phyloP scores from a whole-genome alignment of 2,888 invertebrate species.

The Andrena trimmerana region DNA sequence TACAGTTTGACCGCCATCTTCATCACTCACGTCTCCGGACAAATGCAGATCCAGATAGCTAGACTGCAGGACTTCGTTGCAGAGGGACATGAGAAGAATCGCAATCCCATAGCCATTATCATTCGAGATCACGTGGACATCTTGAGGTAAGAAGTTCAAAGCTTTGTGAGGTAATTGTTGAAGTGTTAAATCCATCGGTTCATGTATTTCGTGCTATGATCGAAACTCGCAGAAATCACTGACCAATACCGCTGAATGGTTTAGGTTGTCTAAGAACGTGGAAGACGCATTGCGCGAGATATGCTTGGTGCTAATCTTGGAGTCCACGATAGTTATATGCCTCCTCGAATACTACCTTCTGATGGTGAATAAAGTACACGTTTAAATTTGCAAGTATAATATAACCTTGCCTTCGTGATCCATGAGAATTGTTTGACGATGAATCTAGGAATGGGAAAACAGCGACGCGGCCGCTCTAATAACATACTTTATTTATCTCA shows the following conservation, averaged over 20 bases:
- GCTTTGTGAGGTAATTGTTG: neutral
- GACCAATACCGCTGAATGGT: neutral
- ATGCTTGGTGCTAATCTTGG: conserved; percentile 77
- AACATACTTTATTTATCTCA: neutral
- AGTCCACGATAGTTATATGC: conserved; percentile 79
- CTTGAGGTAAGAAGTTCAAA: conserved; percentile 50
- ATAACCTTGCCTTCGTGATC: too few species aligned
- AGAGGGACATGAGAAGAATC: neutral
- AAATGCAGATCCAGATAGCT: conserved; percentile 62
- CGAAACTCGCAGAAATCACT: conserved; percentile 71
- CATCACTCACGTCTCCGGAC: conserved; percentile 71
- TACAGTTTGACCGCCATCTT: conserved; percentile 68
- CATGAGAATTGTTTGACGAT: neutral
- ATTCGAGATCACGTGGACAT: conserved; percentile 61
- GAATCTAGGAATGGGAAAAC: conserved; percentile 55
- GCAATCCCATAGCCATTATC: conserved; percentile 43
- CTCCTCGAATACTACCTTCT: conserved; percentile 79
- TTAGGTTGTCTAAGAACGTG: conserved; percentile 29
- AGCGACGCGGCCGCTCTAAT: neutral
- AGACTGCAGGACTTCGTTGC: conserved; percentile 20
- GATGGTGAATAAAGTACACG: conserved; percentile 67
- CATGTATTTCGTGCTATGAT: conserved; percentile 70
- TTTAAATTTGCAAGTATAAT: neutral
- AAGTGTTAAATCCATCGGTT: conserved; percentile 63
- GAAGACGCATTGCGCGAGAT: conserved; percentile 26